Evolutionary conservation across 2,113 vertebrate genomes (phyloP).

Genomic region (Maccullochella peelii): DNA sequence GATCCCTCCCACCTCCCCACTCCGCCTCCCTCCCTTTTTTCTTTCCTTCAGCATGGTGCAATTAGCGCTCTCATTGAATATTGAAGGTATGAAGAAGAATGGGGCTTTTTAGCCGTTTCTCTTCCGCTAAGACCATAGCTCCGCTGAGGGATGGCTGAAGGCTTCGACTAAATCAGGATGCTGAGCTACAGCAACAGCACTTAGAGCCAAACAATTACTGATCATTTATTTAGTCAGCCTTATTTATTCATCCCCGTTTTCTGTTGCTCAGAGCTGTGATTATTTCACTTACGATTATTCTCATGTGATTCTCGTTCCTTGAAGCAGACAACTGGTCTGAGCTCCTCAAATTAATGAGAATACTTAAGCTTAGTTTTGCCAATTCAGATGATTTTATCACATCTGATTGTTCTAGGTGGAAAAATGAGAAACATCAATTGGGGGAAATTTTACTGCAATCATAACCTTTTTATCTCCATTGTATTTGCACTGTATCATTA

Average conservation of each 20-base stretch:
- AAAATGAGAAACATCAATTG: slow-evolving; percentile 5
- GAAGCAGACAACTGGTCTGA: slow-evolving; percentile 57
- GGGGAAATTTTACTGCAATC: slow-evolving; percentile 35
- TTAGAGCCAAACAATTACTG: slow-evolving; percentile 83
- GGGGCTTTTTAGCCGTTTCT: slow-evolving; percentile 84
- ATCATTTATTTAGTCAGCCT: slow-evolving; percentile 85
- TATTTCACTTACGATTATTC: slow-evolving; percentile 77
- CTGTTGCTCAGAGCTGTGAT: slow-evolving; percentile 78
- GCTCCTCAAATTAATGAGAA: slow-evolving; percentile 56
- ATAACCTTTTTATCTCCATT: slow-evolving; percentile 12
- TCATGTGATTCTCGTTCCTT: slow-evolving; percentile 63
- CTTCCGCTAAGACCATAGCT: slow-evolving; percentile 82
- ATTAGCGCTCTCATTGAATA: slow-evolving; percentile 86
- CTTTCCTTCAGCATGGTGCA: slow-evolving; percentile 78
- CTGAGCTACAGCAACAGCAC: slow-evolving; percentile 77
- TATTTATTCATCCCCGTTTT: slow-evolving; percentile 81
- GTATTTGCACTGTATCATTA: slow-evolving; percentile 11
- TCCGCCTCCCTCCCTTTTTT: slow-evolving; percentile 59
- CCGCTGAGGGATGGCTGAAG: slow-evolving; percentile 79
- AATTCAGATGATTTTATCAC: slow-evolving; percentile 47
- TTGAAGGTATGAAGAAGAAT: slow-evolving; percentile 87
- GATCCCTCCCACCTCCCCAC: slow-evolving; percentile 65
- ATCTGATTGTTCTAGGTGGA: slow-evolving; percentile 12
- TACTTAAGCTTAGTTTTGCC: slow-evolving; percentile 36
- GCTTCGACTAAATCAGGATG: slow-evolving; percentile 83